Evolutionary conservation across 2,797 vertebrate species (phyloP).

Genomic region (Ficedula albicollis): DNA sequence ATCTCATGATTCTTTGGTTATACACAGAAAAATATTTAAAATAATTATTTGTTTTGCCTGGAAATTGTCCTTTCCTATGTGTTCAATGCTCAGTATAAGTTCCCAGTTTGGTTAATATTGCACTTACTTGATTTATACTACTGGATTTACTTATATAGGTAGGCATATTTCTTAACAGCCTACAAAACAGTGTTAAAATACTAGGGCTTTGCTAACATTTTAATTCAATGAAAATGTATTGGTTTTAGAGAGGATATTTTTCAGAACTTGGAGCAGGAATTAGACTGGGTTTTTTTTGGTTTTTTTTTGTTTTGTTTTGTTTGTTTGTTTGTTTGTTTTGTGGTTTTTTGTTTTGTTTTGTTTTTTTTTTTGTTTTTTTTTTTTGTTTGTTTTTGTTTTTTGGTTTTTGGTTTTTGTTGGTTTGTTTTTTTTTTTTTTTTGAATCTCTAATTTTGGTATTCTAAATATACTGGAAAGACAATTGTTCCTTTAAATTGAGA

Average conservation of each 20-base stretch:
- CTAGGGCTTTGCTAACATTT: neutral
- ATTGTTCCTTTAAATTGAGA: neutral
- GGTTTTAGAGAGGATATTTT: neutral
- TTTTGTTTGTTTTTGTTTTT: neutral
- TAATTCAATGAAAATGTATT: neutral
- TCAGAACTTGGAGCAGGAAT: neutral
- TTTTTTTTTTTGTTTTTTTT: neutral
- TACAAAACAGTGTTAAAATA: neutral
- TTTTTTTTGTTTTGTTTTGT: neutral
- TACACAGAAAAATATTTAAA: neutral
- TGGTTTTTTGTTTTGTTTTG: no score
- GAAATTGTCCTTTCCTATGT: neutral
- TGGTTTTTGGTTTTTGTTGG: neutral
- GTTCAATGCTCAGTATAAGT: neutral
- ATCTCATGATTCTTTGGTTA: neutral
- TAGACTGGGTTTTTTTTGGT: neutral
- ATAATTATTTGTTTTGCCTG: constrained; percentile 11
- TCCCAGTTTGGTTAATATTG: neutral
- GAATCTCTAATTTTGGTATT: neutral
- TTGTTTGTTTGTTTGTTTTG: no score
- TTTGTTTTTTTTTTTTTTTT: neutral
- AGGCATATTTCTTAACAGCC: neutral
- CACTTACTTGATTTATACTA: neutral
- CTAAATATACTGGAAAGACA: neutral
- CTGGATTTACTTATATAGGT: neutral